A percentile compares a stretch with the other conserved stretches of the same genome.
Evolutionary conservation across 2,888 invertebrate genomes (phyloP).

Genomic region (Apocheima hispidaria): DNA sequence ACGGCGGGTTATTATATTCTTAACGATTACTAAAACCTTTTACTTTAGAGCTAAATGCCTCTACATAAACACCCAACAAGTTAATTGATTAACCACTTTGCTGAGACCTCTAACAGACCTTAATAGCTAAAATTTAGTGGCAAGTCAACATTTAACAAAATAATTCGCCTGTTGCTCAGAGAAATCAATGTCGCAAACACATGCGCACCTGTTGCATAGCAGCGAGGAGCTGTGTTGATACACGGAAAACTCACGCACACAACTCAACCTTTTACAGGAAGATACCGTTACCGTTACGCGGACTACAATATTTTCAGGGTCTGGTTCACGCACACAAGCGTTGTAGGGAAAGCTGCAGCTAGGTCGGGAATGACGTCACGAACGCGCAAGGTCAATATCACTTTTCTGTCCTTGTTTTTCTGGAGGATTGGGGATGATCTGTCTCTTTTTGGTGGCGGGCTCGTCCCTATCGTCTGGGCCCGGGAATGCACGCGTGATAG

Average conservation of each 20-base stretch:
- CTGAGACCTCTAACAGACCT: conserved; percentile 30
- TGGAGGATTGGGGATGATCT: conserved; percentile 35
- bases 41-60: neutral
- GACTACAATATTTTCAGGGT: conserved; percentile 71
- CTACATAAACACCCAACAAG: neutral
- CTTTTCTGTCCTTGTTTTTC: conserved; percentile 60
- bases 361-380: conserved; percentile 87
- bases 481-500: conserved; percentile 63
- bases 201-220: conserved; percentile 69
- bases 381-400: conserved; percentile 84
- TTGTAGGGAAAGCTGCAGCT: conserved; percentile 78
- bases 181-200: conserved; percentile 79
- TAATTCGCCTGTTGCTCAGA: conserved; percentile 71
- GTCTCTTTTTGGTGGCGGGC: conserved; percentile 63
- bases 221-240: conserved; percentile 36
- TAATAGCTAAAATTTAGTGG: conserved; percentile 34
- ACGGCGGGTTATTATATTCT: too few relatives aligned
- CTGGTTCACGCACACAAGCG: conserved; percentile 77
- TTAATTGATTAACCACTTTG: conserved; percentile 11
- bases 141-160: conserved; percentile 42
- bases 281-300: conserved; percentile 31
- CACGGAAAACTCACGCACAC: conserved; percentile 46
- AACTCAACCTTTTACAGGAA: conserved; percentile 33
- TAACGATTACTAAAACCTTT: too few relatives aligned
- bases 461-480: conserved; percentile 74